Evolutionary conservation across 2,888 invertebrate genomes (phyloP), one percentile per base, ranked within the genome.

Genomic region (Sinopyrophorus schimmeli): DNA sequence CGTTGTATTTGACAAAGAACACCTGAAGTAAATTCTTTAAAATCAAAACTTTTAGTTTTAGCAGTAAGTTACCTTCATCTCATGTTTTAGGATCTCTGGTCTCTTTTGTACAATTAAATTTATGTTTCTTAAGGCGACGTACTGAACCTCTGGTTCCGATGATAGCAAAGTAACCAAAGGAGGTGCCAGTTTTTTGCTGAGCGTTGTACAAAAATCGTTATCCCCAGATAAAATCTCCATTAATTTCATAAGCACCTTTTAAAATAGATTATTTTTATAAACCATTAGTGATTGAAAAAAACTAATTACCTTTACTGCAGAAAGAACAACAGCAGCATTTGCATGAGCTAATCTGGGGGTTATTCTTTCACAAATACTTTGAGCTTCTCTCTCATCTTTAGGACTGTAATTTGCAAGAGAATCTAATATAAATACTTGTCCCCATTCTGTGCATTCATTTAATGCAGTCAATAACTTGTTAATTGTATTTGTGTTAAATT

Each of bases 1-100:
- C 99, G 74, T 99, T 99, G 78, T 99, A 99, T 70, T 99, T 99
- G 21, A 99, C 99, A 73, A 99, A 99, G 78, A 99, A 99, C 40
- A 87, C 86, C 80, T 80, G 65, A 0, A 12, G 9, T 21, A 43
- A 62, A 32, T 27, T 4, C 5, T 2, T 21, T 3, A 3, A 3
- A 16, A 24, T 15, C 26, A 11, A 11, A 21, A 12, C 3, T n/a
- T 14, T 9, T 21, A 23, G 14, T 26, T 18, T 6, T 5, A 21
- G 9, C 5, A 21, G 21, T 2, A 5, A 21, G 11, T 43, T 48
- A 93, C 94, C 80, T 99, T 99, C 98, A 99, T 98, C 77, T 99
- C 99, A 66, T 98, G 96, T 72, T 99, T 99, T 30, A 99, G 77
- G 60, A 99, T 98, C 51, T 99, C 99, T 0, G 98, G 95, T 27